Evolutionary conservation across 2,797 vertebrate genomes (phyloP).

Genomic region (Mallotus villosus): DNA sequence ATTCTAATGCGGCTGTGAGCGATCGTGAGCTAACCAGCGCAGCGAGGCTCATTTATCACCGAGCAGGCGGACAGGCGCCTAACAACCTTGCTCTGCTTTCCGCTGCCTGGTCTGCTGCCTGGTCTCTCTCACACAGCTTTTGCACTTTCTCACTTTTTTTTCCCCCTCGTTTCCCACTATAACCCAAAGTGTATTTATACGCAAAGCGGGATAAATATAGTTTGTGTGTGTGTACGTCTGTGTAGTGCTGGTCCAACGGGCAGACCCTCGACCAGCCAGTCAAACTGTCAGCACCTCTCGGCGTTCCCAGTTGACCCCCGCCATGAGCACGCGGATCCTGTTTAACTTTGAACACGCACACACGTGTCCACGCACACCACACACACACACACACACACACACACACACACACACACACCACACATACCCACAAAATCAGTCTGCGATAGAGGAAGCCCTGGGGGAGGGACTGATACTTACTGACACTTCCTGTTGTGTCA

Average conservation of each 20-base stretch:
- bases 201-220: slow-evolving; percentile 28
- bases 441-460: slow-evolving; percentile 38
- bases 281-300: neutral
- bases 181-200: neutral
- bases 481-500: slow-evolving; percentile 62
- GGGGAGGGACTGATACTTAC: slow-evolving; percentile 15
- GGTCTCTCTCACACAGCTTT: slow-evolving; percentile 13
- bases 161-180: too few species aligned
- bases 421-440: too few species aligned
- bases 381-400: neutral
- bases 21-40: slow-evolving; percentile 24
- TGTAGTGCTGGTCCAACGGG: too few species aligned
- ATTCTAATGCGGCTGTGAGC: slow-evolving; percentile 30
- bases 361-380: neutral
- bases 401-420: neutral
- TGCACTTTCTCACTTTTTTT: neutral
- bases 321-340: neutral
- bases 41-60: slow-evolving; percentile 50
- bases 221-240: neutral
- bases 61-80: slow-evolving; percentile 18
- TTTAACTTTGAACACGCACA: neutral
- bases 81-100: slow-evolving; percentile 37
- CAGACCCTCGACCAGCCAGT: neutral
- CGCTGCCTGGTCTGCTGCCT: slow-evolving; percentile 38
- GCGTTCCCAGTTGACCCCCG: neutral